These are phyloP conservation scores for Opisthocomus hoazin DNA, from an alignment of 2,113 vertebrate genomes.

Conservation along the genomic window DNA sequence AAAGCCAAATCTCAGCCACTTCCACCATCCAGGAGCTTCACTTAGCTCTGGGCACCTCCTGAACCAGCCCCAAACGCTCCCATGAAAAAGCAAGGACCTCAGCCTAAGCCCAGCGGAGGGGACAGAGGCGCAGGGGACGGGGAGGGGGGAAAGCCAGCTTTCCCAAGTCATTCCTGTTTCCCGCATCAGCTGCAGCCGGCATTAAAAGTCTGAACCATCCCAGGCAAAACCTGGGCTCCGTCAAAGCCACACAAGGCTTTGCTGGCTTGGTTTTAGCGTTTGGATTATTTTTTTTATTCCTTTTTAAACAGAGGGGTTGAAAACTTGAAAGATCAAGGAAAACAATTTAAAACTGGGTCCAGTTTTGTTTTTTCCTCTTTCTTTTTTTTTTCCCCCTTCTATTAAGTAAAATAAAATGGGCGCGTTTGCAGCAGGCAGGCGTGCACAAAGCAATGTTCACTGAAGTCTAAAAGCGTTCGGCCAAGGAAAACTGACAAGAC, in stretches of 20 bases:
- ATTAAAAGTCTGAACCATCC: background rate
- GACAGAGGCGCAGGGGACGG: background rate
- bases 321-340: slow-evolving; percentile 24
- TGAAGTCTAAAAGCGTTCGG: slow-evolving; percentile 87
- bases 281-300: background rate
- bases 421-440: slow-evolving; percentile 65
- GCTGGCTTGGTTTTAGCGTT: background rate
- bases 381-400: background rate
- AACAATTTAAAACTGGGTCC: slow-evolving; percentile 55
- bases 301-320: background rate
- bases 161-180: background rate
- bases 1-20: background rate
- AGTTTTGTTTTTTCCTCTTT: slow-evolving; percentile 28
- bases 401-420: slow-evolving; percentile 74
- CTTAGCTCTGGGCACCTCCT: background rate
- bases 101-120: background rate
- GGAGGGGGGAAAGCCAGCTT: background rate
- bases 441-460: slow-evolving; percentile 89
- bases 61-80: background rate
- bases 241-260: background rate
- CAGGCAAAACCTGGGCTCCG: background rate
- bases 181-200: background rate
- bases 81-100: background rate
- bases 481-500: slow-evolving; percentile 91
- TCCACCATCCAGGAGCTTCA: background rate